Evolutionary conservation across 2,113 vertebrate species (phyloP).

Genomic region (Damaliscus lunatus): DNA sequence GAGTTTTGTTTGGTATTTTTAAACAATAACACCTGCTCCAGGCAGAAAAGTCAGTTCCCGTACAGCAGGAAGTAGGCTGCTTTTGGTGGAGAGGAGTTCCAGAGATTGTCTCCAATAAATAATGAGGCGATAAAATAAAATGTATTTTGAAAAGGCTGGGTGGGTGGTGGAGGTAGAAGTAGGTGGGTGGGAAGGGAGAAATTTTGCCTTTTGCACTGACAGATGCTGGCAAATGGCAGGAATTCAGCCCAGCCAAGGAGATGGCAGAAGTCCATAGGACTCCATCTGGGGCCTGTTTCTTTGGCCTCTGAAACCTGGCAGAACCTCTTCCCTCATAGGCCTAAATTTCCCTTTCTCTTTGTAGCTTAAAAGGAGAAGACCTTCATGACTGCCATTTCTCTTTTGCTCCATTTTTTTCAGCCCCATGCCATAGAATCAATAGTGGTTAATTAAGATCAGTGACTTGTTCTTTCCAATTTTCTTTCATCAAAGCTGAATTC

Average conservation of each 20-base stretch:
- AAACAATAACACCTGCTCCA: constrained; percentile 75
- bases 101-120: constrained; percentile 43
- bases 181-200: neutral
- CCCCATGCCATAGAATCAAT: neutral
- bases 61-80: constrained; percentile 43
- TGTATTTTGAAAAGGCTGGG: constrained; percentile 4
- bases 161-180: neutral
- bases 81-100: neutral
- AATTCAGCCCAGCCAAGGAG: constrained; percentile 47
- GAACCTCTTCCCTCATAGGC: neutral
- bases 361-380: neutral
- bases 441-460: neutral
- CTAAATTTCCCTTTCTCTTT: neutral
- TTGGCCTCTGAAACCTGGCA: constrained; percentile 62
- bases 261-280: constrained; percentile 27
- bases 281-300: constrained; percentile 68
- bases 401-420: neutral
- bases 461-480: constrained; percentile 53
- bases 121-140: constrained; percentile 50
- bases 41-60: constrained; percentile 63
- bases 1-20: constrained; percentile 71
- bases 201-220: constrained; percentile 43
- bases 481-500: constrained; percentile 47
- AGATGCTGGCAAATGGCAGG: constrained; percentile 62
- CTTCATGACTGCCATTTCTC: constrained; percentile 27